Base-by-base conservation (phyloP, 1,140 invertebrate genomes). In the Carposina sasakii region DNA sequence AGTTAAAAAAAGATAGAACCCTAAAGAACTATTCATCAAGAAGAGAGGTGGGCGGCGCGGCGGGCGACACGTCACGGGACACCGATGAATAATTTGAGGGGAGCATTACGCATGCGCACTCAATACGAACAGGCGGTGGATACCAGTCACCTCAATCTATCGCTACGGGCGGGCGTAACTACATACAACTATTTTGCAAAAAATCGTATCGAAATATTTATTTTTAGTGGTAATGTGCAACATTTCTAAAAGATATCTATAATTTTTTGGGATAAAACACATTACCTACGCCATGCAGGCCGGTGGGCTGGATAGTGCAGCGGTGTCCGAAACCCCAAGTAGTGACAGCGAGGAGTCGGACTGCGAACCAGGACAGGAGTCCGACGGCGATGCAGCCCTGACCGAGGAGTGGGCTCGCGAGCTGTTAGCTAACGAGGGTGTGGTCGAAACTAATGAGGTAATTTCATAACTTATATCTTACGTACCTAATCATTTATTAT, bases 81-180 rank as follows among this genome's bases (percentile, higher is more conserved):
- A 62, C 64, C 75, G 54, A 71, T 83, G 79, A 83, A 81, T 83
- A 83, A 83, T 83, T n/a, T 78, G 63, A 81, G 53, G 61, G 60
- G 55, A 55, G 28, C 39, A 36, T 28, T 61, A 57, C 79, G 76
- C 79, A 76, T 73, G 79, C 79, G 79, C 71, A 64, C n/a, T n/a
- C n/a, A n/a, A n/a, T n/a, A n/a, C n/a, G n/a, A n/a, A n/a, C n/a
- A n/a, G n/a, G n/a, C n/a, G n/a, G n/a, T n/a, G n/a, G n/a, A n/a
- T n/a, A n/a, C n/a, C n/a, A n/a, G n/a, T n/a, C n/a, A n/a, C n/a
- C n/a, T n/a, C n/a, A n/a, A n/a, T n/a, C n/a, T n/a, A n/a, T n/a
- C n/a, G n/a, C n/a, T n/a, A n/a, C n/a, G n/a, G n/a, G n/a, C n/a
- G n/a, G n/a, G n/a, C n/a, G n/a, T n/a, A n/a, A n/a, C n/a, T n/a